Evolutionary conservation across 2,113 vertebrate species (phyloP).

Genomic region (Scomber scombrus): DNA sequence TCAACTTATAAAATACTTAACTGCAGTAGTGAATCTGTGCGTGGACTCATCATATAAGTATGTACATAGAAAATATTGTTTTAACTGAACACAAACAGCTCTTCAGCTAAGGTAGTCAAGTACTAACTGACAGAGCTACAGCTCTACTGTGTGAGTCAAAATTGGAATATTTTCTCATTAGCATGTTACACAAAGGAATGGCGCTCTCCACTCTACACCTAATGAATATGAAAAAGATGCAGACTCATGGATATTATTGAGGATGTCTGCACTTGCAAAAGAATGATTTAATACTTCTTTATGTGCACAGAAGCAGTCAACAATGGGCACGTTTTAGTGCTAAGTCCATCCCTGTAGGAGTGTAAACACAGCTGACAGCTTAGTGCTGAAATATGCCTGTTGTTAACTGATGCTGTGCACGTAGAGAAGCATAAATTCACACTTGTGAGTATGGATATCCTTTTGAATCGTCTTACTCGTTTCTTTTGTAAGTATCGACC

Average conservation of each 20-base stretch:
- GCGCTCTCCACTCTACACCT: constrained; percentile 39
- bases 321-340: constrained; percentile 43
- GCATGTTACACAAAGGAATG: constrained; percentile 54
- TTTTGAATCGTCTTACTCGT: constrained; percentile 23
- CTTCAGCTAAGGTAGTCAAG: constrained; percentile 8
- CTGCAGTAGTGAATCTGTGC: neutral
- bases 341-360: constrained; percentile 39
- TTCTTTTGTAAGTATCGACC: constrained; percentile 37
- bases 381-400: constrained; percentile 38
- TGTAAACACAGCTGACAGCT: constrained; percentile 56
- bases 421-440: constrained; percentile 45
- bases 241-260: constrained; percentile 45
- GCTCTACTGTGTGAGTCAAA: constrained; percentile 25
- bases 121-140: constrained; percentile 30
- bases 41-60: neutral
- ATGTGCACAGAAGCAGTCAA: constrained; percentile 27
- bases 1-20: constrained; percentile 16
- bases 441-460: constrained; percentile 3
- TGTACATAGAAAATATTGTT: constrained; percentile 10
- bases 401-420: constrained; percentile 42
- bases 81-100: constrained; percentile 17
- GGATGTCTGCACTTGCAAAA: constrained; percentile 47
- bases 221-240: constrained; percentile 67
- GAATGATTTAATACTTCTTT: constrained; percentile 51
- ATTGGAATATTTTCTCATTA: constrained; percentile 53